Base-by-base conservation (phyloP, 2,888 invertebrate species). In the Chouioia cunea region DNA sequence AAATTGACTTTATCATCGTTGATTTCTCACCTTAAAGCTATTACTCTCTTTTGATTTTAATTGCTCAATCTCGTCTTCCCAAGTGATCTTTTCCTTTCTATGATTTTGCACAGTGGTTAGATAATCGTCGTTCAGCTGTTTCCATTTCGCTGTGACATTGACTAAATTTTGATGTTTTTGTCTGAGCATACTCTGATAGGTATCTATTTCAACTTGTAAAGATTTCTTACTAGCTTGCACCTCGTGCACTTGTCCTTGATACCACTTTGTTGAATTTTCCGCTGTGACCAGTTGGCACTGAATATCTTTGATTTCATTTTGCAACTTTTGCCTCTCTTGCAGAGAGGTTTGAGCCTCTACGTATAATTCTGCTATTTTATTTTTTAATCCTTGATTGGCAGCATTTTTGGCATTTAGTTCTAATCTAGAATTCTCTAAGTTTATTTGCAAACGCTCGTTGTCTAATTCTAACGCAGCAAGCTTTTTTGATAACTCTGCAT, bases 401-500 rank as follows among this genome's bases (percentile, higher is more conserved):
- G 82, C 80, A 27, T 79, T 79, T 71, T 78, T 80, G 3, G 79
- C 80, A 46, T 79, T 78, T n/a, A 82, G 67, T 58, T 82, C 82
- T 22, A 82, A 75, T 12, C 76, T 78, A 22, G 60, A 58, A 63
- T 78, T 80, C 63, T 81, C 82, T 43, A 81, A 64, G 47, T 82
- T 81, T 0, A 78, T 71, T 52, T 78, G 66, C 12, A 82, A 73
- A n/a, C 79, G 72, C 22, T 81, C 81, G 43, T 82, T 82, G 48
- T 81, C 81, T 58, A 81, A 66, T 70, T 82, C 82, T 16, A 82
- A 59, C 10, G 73, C 65, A 2, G 79, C 77, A 15, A 79, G 57
- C 15, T 77, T 75, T 46, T 79, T 81, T 8, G 77, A 77, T 46
- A 81, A 60, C 46, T 80, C 82, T 52, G 75, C 72, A n/a, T 77